These are phyloP conservation scores for Chymomyza caudatula DNA, from an alignment of 2,888 invertebrate genomes.

Conservation along the genomic window DNA sequence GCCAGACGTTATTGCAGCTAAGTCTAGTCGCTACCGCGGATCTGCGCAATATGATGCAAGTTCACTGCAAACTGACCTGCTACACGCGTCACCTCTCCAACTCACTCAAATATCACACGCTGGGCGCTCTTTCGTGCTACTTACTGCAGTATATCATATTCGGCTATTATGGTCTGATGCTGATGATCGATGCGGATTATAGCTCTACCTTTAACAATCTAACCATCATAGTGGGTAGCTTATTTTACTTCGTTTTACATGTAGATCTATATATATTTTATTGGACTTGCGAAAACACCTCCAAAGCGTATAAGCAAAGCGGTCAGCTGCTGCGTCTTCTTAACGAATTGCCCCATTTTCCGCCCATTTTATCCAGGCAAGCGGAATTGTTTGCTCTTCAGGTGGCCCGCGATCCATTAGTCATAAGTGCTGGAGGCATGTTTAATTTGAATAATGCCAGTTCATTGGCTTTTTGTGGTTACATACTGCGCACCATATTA, in stretches of 20 bases:
- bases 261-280: conserved; percentile 32
- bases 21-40: not conserved
- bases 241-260: not conserved
- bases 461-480: conserved; percentile 15
- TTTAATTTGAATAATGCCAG: conserved; percentile 11
- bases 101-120: not conserved
- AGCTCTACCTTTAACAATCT: not conserved
- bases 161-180: conserved; percentile 1
- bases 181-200: not conserved
- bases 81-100: not conserved
- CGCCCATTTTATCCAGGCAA: not conserved
- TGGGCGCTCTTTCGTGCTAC: not conserved
- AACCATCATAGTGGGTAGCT: not conserved
- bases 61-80: not conserved
- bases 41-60: not conserved
- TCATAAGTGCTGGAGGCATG: not conserved
- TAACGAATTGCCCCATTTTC: not conserved
- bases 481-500: conserved; percentile 23
- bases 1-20: not conserved
- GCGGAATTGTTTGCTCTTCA: conserved; percentile 5
- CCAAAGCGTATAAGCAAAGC: not conserved
- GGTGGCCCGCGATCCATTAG: not conserved
- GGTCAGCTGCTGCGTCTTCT: not conserved
- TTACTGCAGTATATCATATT: conserved; percentile 7
- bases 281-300: conserved; percentile 24